Percentiles rank a stretch among this genome's conserved stretches.
These are phyloP conservation scores for Eleutherodactylus coqui DNA, from an alignment of 2,797 vertebrate genomes.

Conservation along the genomic window DNA sequence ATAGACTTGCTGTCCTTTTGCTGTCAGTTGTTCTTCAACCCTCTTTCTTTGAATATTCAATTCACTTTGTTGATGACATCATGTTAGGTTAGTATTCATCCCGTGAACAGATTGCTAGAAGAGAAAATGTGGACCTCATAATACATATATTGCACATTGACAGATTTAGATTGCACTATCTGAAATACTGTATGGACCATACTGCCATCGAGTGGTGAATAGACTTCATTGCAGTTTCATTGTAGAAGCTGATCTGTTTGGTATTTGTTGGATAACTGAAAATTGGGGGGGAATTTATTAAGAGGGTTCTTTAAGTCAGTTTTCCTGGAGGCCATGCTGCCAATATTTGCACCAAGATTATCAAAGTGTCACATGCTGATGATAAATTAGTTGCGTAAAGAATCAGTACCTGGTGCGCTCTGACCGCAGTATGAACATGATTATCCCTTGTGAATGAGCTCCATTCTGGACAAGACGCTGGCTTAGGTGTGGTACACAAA, in stretches of 20 bases:
- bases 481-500: no score
- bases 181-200: background rate
- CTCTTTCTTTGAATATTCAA: background rate
- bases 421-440: no score
- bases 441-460: no score
- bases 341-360: no score
- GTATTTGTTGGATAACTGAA: background rate
- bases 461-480: no score
- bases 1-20: background rate
- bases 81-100: background rate
- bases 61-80: background rate
- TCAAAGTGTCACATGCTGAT: no score
- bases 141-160: background rate
- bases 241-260: background rate
- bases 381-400: no score
- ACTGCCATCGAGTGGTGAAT: slow-evolving; percentile 1
- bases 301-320: no score
- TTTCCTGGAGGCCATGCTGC: no score
- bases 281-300: no score
- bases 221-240: background rate
- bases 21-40: background rate
- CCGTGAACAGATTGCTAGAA: background rate
- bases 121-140: background rate
- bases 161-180: background rate
- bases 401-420: no score